Evolutionary conservation across 2,888 invertebrate genomes (phyloP), one percentile per base, ranked within the genome.

Genomic region (Calliphora vomitoria): DNA sequence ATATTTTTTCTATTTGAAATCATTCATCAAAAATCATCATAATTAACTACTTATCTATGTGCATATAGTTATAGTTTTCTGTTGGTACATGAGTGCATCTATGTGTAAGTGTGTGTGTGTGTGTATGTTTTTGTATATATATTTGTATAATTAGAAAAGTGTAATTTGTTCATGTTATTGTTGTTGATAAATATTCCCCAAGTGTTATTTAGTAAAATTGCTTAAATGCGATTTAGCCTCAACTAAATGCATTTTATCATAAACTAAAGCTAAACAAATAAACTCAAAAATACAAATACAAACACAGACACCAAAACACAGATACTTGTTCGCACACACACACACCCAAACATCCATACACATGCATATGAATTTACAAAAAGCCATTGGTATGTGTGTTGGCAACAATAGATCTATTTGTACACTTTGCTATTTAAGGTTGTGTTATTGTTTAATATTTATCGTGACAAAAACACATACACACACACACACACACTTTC

Each of bases 161-260:
- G 81, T 88, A 81, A 88, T 81, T 86, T 88, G 86, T 85, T 88
- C 58, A 60, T 80, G 81, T 69, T 87, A 82, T 87, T 88, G 85
- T 82, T 87, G 82, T 85, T 87, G 86, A 80, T 88, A 87, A 87
- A 86, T 88, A 90, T 90, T 90, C 90, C 90, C 90, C 82, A 89
- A 89, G 89, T 90, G 88, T 90, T 89, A 90, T 90, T 89, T 90
- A 90, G 88, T 88, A 80, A 90, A 90, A 90, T 89, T 89, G 85
- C 86, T 86, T 89, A 88, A 90, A 89, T 89, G 88, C 86, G 86
- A 88, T 87, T 88, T 87, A 84, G 79, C 55, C 76, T 69, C 75
- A 64, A 82, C 85, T 69, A 82, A 87, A 85, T 79, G 82, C 87
- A 85, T 82, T 87, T 80, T 85, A 82, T 85, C 82, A 85, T 85